Percentiles rank a stretch among this genome's conserved stretches.
Conservation (phyloP, 2,888 invertebrate species). For the Diarsia brunnea region DNA sequence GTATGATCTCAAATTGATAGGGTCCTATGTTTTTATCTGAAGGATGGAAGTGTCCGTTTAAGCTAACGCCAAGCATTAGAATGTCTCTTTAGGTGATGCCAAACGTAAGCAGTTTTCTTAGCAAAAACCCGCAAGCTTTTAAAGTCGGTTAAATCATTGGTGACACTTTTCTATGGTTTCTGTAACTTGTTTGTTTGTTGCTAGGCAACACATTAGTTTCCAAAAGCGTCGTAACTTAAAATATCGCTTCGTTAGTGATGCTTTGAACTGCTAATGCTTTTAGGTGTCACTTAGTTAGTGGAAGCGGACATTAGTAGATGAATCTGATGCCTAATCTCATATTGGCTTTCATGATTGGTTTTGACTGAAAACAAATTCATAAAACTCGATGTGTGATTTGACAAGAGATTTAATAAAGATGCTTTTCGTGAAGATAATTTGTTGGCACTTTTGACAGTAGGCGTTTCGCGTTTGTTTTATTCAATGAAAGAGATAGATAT, state of each 20-base stretch:
- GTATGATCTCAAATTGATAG: slow-evolving; percentile 49
- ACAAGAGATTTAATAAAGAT: background rate
- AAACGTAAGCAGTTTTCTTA: background rate
- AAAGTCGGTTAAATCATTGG: no score
- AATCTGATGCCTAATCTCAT: background rate
- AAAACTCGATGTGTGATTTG: background rate
- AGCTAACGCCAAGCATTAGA: background rate
- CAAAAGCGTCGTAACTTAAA: background rate
- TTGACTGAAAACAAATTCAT: slow-evolving; percentile 28
- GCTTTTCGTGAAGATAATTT: background rate
- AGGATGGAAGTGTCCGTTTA: background rate
- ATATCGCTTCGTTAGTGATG: background rate
- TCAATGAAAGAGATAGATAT: background rate
- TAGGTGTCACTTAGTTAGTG: background rate
- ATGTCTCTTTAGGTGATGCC: background rate
- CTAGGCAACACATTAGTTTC: no score
- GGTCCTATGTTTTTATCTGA: background rate
- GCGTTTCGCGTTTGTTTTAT: background rate
- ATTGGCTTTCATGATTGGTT: background rate
- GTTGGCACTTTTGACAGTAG: background rate
- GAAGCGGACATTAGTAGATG: background rate
- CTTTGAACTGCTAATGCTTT: background rate
- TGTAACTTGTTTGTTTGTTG: no score
- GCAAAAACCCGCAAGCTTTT: background rate
- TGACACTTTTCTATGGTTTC: no score